Percentiles rank a stretch among this genome's conserved stretches.
Evolutionary conservation across 2,113 vertebrate genomes (phyloP).

Genomic region (Dromas ardeola): DNA sequence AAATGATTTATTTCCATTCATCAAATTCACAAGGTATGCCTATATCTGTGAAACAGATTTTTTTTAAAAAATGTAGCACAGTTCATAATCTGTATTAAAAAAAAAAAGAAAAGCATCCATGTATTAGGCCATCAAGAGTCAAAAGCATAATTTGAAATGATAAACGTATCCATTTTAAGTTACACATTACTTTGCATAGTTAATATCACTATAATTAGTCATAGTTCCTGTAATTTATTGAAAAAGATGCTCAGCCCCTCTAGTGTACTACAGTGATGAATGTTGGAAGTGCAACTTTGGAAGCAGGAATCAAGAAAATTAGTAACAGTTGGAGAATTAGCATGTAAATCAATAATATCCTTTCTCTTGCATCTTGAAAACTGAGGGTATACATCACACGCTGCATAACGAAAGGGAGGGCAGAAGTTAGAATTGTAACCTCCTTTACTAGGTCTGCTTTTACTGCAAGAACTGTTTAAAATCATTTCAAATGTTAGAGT

Average conservation of each 20-base stretch:
- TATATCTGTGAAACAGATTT: slow-evolving; percentile 17
- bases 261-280: slow-evolving; percentile 84
- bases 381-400: slow-evolving; percentile 39
- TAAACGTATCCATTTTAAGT: slow-evolving; percentile 84
- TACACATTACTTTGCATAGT: slow-evolving; percentile 85
- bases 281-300: slow-evolving; percentile 81
- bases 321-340: slow-evolving; percentile 85
- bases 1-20: slow-evolving; percentile 42
- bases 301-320: slow-evolving; percentile 84
- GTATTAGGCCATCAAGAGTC: slow-evolving; percentile 78
- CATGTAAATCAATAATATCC: slow-evolving; percentile 82
- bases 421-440: slow-evolving; percentile 48
- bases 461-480: slow-evolving; percentile 69
- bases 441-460: slow-evolving; percentile 52
- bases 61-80: background rate
- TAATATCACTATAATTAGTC: slow-evolving; percentile 88
- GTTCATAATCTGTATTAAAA: slow-evolving; percentile 30
- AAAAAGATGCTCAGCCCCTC: slow-evolving; percentile 82
- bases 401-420: slow-evolving; percentile 38
- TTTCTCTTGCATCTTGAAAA: slow-evolving; percentile 72
- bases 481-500: slow-evolving; percentile 75
- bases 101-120: slow-evolving; percentile 37
- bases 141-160: slow-evolving; percentile 83
- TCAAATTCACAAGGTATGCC: background rate
- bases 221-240: slow-evolving; percentile 87